Evolutionary conservation across 2,888 invertebrate species (phyloP).

Genomic region (Melinaea marsaeus): DNA sequence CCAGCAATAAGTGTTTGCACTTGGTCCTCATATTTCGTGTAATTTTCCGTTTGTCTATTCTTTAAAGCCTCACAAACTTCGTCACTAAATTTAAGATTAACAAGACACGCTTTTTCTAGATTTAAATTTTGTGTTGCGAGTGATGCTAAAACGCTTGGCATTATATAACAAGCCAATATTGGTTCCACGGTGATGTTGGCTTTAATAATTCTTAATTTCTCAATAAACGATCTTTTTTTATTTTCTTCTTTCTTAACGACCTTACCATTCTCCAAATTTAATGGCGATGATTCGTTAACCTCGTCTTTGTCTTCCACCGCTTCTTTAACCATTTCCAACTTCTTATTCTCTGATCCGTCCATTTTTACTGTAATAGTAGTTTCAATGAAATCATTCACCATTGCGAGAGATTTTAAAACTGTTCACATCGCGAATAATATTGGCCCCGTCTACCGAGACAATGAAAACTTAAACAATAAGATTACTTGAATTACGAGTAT

Average conservation of each 20-base stretch:
- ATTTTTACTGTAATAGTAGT: conserved; percentile 13
- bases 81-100: conserved; percentile 84
- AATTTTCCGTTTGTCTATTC: conserved; percentile 81
- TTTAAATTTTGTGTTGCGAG: conserved; percentile 89
- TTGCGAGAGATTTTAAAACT: conserved; percentile 1
- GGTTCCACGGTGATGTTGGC: conserved; percentile 84
- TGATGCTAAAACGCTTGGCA: conserved; percentile 80
- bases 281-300: conserved; percentile 46
- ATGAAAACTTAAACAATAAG: conserved; percentile 36
- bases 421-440: conserved; percentile 28
- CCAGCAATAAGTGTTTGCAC: conserved; percentile 85
- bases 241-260: conserved; percentile 31
- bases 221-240: conserved; percentile 44
- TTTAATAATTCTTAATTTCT: conserved; percentile 60
- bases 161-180: conserved; percentile 77
- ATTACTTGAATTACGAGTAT: conserved; percentile 38
- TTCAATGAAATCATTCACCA: conserved; percentile 5
- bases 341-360: conserved; percentile 26
- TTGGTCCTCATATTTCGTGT: conserved; percentile 74
- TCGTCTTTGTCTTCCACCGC: conserved; percentile 40
- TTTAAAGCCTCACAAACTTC: conserved; percentile 87
- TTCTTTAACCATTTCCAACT: conserved; percentile 30
- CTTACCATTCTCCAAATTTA: conserved; percentile 42
- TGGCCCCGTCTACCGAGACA: conserved; percentile 14
- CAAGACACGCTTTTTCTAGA: conserved; percentile 90